Evolutionary conservation across 2,888 invertebrate species (phyloP).

Genomic region (Caenorhabditis sinica): DNA sequence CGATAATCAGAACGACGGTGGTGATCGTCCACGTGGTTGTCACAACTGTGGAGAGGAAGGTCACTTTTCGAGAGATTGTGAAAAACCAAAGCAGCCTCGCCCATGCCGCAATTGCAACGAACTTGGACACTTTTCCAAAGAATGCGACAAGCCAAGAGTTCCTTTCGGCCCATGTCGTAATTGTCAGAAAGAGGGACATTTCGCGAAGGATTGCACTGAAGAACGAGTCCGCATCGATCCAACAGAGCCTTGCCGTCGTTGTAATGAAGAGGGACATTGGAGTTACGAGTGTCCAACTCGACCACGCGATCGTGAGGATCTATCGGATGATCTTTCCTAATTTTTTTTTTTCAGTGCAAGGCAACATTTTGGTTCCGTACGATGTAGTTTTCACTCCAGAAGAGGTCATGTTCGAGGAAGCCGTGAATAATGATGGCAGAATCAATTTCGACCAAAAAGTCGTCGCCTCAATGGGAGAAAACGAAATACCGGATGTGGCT

Average conservation of each 20-base stretch:
- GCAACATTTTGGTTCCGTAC: conserved; percentile 48
- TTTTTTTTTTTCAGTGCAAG: conserved; percentile 39
- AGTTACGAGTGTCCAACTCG: conserved; percentile 45
- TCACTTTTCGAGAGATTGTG: conserved; percentile 30
- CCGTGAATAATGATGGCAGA: conserved; percentile 42
- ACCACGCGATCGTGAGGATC: conserved; percentile 55
- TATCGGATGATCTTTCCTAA: background rate
- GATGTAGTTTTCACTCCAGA: conserved; percentile 24
- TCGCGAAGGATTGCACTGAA: conserved; percentile 40
- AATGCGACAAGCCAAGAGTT: conserved; percentile 30
- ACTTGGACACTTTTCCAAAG: conserved; percentile 40
- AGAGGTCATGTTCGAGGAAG: conserved; percentile 39
- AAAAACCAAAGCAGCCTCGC: conserved; percentile 16
- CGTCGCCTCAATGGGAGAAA: conserved; percentile 36
- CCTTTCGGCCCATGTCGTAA: conserved; percentile 39
- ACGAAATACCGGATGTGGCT: conserved; percentile 28
- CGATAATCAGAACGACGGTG: background rate
- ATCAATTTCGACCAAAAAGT: conserved; percentile 50
- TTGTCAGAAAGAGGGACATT: conserved; percentile 55
- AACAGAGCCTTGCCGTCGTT: conserved; percentile 51
- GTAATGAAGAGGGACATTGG: conserved; percentile 59
- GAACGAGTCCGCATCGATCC: conserved; percentile 45
- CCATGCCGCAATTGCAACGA: conserved; percentile 42
- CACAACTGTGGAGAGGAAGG: conserved; percentile 49
- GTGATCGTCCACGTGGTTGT: conserved; percentile 27